Base-by-base conservation (phyloP, 2,888 invertebrate species). In the Folsomia manolachei region DNA sequence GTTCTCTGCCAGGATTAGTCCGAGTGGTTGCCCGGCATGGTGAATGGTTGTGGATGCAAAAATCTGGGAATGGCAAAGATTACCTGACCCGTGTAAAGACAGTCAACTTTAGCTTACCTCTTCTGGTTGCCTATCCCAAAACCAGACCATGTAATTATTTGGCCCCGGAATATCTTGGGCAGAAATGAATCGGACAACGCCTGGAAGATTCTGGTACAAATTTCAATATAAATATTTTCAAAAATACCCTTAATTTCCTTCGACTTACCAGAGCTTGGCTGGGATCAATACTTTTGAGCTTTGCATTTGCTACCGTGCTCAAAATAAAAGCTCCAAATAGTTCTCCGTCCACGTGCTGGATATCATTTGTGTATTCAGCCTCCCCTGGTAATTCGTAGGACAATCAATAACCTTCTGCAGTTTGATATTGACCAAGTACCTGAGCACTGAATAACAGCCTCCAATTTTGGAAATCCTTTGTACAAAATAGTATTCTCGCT, bases 401-500 rank as follows among this genome's bases (percentile, higher is more conserved):
- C n/a, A n/a, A n/a, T 82, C 82, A 1, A 84, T 84, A 63, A 63
- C 21, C 9, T 9, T 24, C 9, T 9, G 11, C 26, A 24, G 23
- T 9, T 27, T 9, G 21, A n/a, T n/a, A 18, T 23, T 24, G n/a
- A n/a, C n/a, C n/a, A n/a, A n/a, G n/a, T 52, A 68, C 39, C 52
- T 4, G 62, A 62, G n/a, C 88, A 87, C 86, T 90, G 86, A 26
- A 86, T 83, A 14, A 85, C 77, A 0, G 90, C 89, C 84, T 92
- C 92, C 39, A 91, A 78, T 83, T 94, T 94, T 0, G 88, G 87
- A 11, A 92, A 84, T 0, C 92, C 90, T 82, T 92, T 86, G 73
- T 89, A 90, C 18, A 93, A 82, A 0, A 93, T 93, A 87, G 90
- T 92, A 74, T 90, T 88, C 0, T 90, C 90, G 18, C 39, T n/a